These are phyloP conservation scores for Anastrepha obliqua DNA, from an alignment of 1,140 invertebrate genomes.

Conservation along the genomic window DNA sequence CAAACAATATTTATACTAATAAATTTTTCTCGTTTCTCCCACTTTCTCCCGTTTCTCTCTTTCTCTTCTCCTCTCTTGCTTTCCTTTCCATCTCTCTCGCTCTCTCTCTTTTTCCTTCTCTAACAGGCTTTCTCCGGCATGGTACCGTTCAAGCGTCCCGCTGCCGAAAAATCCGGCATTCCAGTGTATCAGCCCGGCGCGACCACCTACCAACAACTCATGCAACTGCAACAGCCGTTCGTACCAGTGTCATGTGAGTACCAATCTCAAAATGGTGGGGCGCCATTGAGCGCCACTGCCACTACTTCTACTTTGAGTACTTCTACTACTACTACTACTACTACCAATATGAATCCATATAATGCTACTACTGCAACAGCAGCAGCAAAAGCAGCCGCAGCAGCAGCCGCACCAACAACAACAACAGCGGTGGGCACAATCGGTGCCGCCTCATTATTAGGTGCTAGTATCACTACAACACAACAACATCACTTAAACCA, in stretches of 20 bases:
- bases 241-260: conserved; percentile 95
- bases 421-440: conserved; percentile 42
- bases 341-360: conserved; percentile 68
- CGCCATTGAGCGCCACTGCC: conserved; percentile 72
- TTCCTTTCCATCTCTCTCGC: not conserved
- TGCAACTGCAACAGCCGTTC: conserved; percentile 95
- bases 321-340: conserved; percentile 60
- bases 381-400: conserved; percentile 57
- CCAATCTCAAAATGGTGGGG: conserved; percentile 79
- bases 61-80: conserved; percentile 57
- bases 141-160: conserved; percentile 94
- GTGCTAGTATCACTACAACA: conserved; percentile 61
- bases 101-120: conserved; percentile 58
- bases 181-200: conserved; percentile 94
- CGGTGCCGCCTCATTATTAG: conserved; percentile 40
- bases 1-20: conserved; percentile 7
- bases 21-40: conserved; percentile 12
- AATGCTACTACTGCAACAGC: conserved; percentile 64
- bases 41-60: not conserved
- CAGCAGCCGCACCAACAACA: conserved; percentile 45
- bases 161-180: conserved; percentile 95
- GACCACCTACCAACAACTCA: conserved; percentile 94
- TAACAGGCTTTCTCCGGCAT: conserved; percentile 92
- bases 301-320: conserved; percentile 57
- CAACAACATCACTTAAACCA: conserved; percentile 66